A percentile compares a stretch with the other conserved stretches of the same genome.
These are phyloP conservation scores for Trinorchestia longiramus DNA, from an alignment of 1,140 invertebrate genomes.

Conservation along the genomic window DNA sequence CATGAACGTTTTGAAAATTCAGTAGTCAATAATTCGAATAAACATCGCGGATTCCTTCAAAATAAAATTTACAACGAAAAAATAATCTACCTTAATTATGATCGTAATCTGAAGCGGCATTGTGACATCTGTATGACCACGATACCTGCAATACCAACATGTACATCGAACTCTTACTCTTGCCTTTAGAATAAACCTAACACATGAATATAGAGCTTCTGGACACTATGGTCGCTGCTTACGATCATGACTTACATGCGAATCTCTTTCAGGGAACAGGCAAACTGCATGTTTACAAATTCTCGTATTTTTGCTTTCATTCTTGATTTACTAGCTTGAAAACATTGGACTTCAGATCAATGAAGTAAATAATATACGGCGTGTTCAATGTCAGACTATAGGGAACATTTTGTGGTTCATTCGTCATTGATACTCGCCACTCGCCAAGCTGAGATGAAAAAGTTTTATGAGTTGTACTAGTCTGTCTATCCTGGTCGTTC, in stretches of 20 bases:
- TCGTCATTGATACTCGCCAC: too few species aligned
- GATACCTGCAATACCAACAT: background rate
- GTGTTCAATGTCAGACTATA: background rate
- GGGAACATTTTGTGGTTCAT: too few species aligned
- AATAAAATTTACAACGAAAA: background rate
- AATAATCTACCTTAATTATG: background rate
- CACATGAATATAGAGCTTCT: background rate
- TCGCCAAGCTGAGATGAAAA: too few species aligned
- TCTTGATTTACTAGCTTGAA: too few species aligned
- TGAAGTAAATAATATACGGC: background rate
- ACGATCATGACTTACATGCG: too few species aligned
- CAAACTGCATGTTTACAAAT: too few species aligned
- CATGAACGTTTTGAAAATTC: background rate
- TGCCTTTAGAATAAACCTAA: background rate
- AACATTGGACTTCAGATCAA: background rate
- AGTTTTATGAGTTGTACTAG: too few species aligned
- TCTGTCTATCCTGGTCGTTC: background rate
- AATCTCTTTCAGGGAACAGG: too few species aligned
- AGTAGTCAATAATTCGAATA: too few species aligned
- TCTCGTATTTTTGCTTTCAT: too few species aligned
- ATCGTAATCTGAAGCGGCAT: background rate
- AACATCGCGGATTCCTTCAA: too few species aligned
- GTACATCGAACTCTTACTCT: background rate
- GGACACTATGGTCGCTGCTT: background rate
- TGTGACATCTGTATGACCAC: too few species aligned